Evolutionary conservation across 2,113 vertebrate genomes (phyloP), one percentile per base, ranked within the genome.

Genomic region (Gavia stellata): DNA sequence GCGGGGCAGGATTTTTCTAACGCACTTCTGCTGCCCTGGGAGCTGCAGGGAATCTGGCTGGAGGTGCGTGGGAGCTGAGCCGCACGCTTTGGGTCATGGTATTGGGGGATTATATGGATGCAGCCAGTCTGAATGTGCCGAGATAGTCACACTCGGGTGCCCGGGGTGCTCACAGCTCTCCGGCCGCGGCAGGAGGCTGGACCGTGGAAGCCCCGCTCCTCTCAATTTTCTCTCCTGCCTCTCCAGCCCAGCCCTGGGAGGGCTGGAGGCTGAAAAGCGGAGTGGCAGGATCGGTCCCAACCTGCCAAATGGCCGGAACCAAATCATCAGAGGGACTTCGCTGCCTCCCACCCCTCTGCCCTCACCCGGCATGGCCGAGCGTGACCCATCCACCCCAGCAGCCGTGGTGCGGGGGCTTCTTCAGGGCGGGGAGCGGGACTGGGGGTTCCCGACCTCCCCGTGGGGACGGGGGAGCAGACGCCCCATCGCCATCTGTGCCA

Each of bases 1-100:
- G 62, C 20, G 6, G 2, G 66, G 45, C 85, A 53, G 63, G 68
- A 4, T 67, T 84, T 75, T 23, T 53, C 26, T 6, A 4, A 5
- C 34, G 1, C 1, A 1, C 19, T 56, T 42, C 21, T 10, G 53
- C 55, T 42, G 56, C 40, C 45, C 2, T 4, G 45, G 56, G 42
- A 70, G 38, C 85, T 36, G 63, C 8, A 1, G 61, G 72, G 77
- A n/a, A 8, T 13, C 6, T 1, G 45, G 8, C 24, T 19, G 6
- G 75, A 68, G 82, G 4, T 1, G n/a, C 1, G 74, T 1, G 45
- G 72, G 78, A n/a, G 90, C 67, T 2, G 88, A 70, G 84, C 84
- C 1, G 3, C 3, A 2, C 0, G 4, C 6, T 2, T n/a, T 1
- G 0, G 81, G 15, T 20, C 44, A 0, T 0, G 50, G 45, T 40